A percentile compares a stretch with the other conserved stretches of the same genome.
These are phyloP conservation scores for Lithosia quadra DNA, from an alignment of 2,888 invertebrate genomes.

Conservation along the genomic window DNA sequence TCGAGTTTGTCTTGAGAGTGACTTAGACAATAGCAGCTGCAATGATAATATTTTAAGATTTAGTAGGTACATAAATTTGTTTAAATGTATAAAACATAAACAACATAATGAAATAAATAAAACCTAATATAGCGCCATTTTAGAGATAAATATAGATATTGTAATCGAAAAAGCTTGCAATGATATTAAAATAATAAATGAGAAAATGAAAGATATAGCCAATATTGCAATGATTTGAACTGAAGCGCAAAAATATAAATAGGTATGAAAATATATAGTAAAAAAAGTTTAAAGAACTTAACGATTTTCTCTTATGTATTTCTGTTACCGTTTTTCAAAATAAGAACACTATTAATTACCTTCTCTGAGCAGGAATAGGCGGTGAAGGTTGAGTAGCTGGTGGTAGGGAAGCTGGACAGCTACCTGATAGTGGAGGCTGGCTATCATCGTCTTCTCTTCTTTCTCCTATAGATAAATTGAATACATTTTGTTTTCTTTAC, in stretches of 20 bases:
- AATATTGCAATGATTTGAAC: neutral
- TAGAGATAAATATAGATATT: neutral
- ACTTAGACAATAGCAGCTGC: constrained; percentile 87
- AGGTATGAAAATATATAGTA: neutral
- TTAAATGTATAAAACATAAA: constrained; percentile 11
- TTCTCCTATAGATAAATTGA: constrained; percentile 64
- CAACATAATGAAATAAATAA: constrained; percentile 10
- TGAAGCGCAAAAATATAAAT: neutral
- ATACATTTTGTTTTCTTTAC: neutral
- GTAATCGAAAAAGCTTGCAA: neutral
- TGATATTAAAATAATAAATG: neutral
- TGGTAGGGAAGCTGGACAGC: constrained; percentile 80
- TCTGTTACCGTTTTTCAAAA: neutral
- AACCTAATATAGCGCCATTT: neutral
- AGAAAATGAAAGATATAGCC: neutral
- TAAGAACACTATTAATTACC: constrained; percentile 60
- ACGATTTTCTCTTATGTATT: neutral
- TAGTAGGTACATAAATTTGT: constrained; percentile 66
- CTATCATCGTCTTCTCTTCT: constrained; percentile 70
- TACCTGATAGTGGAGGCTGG: constrained; percentile 73
- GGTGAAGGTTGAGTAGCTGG: constrained; percentile 75
- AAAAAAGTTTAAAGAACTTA: too few relatives aligned
- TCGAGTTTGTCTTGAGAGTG: constrained; percentile 82
- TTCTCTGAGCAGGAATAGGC: constrained; percentile 83
- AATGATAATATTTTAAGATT: constrained; percentile 74